A percentile compares a stretch with the other conserved stretches of the same genome.
These are phyloP conservation scores for Ivindomyrus marchei DNA, from an alignment of 2,113 vertebrate genomes.

Conservation along the genomic window DNA sequence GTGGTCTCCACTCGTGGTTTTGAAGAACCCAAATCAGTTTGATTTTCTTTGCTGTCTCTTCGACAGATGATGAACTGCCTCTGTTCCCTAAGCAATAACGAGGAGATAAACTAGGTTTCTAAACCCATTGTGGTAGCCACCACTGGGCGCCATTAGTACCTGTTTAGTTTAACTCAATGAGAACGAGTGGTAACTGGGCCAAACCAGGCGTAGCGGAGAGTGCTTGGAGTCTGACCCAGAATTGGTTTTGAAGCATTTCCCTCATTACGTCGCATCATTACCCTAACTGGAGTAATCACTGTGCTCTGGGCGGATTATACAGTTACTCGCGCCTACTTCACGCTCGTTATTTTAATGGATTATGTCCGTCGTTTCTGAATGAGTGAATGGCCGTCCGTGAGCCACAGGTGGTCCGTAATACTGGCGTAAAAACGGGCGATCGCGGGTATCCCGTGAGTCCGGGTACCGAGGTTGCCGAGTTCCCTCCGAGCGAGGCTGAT, in stretches of 20 bases:
- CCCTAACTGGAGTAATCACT: not conserved
- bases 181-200: not conserved
- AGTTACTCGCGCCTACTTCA: not conserved
- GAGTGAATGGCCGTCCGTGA: not conserved
- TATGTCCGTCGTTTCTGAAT: not conserved
- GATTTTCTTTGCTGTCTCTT: not conserved
- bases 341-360: not conserved
- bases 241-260: not conserved
- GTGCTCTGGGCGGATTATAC: not conserved
- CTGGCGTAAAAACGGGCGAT: not conserved
- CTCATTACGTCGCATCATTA: not conserved
- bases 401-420: not conserved
- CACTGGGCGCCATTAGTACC: not conserved
- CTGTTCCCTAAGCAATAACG: not conserved
- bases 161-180: not conserved
- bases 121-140: not conserved
- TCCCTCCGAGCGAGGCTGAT: not conserved
- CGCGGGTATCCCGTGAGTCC: not conserved
- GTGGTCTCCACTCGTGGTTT: not conserved
- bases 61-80: not conserved
- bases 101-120: not conserved
- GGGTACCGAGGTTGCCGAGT: not conserved
- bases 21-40: not conserved
- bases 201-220: not conserved
- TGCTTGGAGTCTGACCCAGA: not conserved